Conservation (phyloP, 2,113 vertebrate genomes). For the Pachycephala philippinensis region DNA sequence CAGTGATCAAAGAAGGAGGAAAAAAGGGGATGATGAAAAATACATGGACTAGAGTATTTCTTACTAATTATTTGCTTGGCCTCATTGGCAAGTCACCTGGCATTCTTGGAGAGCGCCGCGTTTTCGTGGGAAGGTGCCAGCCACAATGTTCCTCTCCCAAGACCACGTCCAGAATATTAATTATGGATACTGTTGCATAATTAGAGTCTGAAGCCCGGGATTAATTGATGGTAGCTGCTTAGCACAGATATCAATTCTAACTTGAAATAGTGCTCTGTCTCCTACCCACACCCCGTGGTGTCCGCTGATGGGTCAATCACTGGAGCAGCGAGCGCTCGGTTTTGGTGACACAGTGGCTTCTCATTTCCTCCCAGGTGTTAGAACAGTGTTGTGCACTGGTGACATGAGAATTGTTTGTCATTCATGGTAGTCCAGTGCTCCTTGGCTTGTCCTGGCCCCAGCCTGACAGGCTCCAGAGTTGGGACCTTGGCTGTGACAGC, state of each 20-base stretch:
- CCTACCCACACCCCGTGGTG: background rate
- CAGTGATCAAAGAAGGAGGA: background rate
- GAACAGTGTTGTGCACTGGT: background rate
- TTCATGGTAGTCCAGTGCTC: background rate
- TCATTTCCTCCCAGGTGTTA: background rate
- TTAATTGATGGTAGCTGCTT: background rate
- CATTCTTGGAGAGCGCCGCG: background rate
- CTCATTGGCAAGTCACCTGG: background rate
- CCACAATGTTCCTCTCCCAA: background rate
- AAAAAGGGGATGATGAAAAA: background rate
- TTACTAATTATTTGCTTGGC: background rate
- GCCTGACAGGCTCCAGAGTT: background rate
- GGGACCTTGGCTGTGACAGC: background rate
- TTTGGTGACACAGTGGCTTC: background rate
- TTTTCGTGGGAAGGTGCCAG: background rate
- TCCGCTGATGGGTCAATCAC: background rate
- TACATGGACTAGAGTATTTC: background rate
- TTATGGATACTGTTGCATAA: background rate
- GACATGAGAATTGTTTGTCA: background rate
- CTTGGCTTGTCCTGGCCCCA: background rate
- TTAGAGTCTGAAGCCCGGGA: background rate
- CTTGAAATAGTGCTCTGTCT: background rate
- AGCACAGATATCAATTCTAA: background rate
- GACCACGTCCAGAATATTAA: background rate
- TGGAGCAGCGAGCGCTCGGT: rapidly evolving